Conservation (phyloP, 2,888 invertebrate species). For the Parapristionchus giblindavisi region DNA sequence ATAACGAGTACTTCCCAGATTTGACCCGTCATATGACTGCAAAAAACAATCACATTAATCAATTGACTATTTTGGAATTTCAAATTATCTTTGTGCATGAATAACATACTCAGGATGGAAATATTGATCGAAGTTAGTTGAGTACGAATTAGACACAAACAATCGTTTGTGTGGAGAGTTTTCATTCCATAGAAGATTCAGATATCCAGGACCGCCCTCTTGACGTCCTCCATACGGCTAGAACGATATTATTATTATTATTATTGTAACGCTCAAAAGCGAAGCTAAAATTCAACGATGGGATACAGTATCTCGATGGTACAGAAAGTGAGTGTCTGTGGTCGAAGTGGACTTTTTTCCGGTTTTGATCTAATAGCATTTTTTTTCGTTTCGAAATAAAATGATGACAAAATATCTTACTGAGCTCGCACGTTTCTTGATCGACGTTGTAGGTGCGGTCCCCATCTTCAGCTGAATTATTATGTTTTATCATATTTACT, state of each 20-base stretch:
- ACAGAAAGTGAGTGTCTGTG: too few species aligned
- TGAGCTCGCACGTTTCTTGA: too few species aligned
- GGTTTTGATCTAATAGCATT: too few species aligned
- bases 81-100: background rate
- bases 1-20: constrained; percentile 32
- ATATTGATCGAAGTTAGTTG: constrained; percentile 4
- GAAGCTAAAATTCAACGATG: too few species aligned
- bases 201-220: background rate
- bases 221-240: constrained; percentile 20
- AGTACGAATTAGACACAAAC: constrained; percentile 34
- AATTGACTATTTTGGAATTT: background rate
- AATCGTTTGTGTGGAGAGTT: background rate
- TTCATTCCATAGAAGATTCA: background rate
- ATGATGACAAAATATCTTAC: background rate
- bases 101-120: constrained; percentile 6
- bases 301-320: too few species aligned
- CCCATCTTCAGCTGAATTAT: too few species aligned
- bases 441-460: too few species aligned
- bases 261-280: background rate
- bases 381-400: background rate
- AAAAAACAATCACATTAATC: background rate
- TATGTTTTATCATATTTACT: too few species aligned
- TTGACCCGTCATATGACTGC: constrained; percentile 12
- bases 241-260: background rate
- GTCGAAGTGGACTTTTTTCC: too few species aligned